Conservation (phyloP, 2,113 vertebrate genomes). For the Pluvialis apricaria region DNA sequence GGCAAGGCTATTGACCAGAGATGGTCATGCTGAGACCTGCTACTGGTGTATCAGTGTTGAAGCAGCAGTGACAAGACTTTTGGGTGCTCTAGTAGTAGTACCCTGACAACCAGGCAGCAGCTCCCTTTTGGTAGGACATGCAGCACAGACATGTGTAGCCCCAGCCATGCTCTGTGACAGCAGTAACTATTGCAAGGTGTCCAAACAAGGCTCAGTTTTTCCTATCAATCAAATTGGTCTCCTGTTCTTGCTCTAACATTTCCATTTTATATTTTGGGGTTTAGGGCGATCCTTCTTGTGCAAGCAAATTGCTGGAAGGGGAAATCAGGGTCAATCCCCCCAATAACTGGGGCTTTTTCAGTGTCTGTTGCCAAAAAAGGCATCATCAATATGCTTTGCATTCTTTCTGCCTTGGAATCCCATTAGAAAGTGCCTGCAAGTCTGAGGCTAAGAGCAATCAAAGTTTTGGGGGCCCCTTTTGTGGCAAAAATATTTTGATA, state of each 20-base stretch:
- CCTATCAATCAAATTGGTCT: not conserved
- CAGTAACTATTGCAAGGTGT: not conserved
- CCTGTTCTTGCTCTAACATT: not conserved
- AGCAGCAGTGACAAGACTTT: not conserved
- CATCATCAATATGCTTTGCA: not conserved
- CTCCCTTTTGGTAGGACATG: not conserved
- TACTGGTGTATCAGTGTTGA: not conserved
- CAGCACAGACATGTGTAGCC: not conserved
- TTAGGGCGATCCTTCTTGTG: not conserved
- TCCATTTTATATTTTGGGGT: not conserved
- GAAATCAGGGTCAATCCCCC: not conserved
- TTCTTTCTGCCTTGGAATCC: not conserved
- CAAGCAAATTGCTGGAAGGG: not conserved
- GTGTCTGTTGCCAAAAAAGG: not conserved
- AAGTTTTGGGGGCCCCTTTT: not conserved
- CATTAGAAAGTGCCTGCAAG: not conserved
- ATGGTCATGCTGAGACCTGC: not conserved
- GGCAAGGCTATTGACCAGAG: not conserved
- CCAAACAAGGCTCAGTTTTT: not conserved
- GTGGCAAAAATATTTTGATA: not conserved
- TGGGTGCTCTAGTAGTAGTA: not conserved
- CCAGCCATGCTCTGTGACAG: too few species aligned
- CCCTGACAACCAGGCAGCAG: not conserved
- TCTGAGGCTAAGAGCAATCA: not conserved
- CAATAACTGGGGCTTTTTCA: not conserved